A percentile compares a stretch with the other conserved stretches of the same genome.
phyloP scores from a whole-genome alignment of 35 echinoderm and acorn worm genomes.

The Lytechinus variegatus region DNA sequence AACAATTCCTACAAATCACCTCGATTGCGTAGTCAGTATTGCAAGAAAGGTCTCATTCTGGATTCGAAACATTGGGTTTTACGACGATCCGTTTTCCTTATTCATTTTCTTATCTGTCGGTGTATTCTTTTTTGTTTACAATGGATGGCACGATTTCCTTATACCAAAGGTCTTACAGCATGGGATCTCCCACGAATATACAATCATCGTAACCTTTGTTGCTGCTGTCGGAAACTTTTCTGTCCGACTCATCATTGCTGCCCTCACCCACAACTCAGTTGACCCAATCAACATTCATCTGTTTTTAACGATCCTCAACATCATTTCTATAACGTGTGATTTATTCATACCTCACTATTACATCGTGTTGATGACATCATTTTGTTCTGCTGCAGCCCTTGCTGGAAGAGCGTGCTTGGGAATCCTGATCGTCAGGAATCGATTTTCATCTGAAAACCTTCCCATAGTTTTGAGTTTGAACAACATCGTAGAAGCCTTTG shows the following conservation, averaged over 20 bases:
- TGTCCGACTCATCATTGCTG: not conserved
- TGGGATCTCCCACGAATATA: not conserved
- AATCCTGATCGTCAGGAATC: not conserved
- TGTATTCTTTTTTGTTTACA: not conserved
- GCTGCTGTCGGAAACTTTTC: not conserved
- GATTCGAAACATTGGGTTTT: not conserved
- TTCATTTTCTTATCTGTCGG: not conserved
- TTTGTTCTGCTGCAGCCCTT: not conserved
- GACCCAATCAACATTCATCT: not conserved
- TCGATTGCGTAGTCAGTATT: not conserved
- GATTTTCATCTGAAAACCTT: not conserved
- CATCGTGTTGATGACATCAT: not conserved
- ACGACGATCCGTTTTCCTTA: not conserved
- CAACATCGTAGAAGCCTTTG: not conserved
- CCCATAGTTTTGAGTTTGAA: not conserved
- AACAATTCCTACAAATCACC: not conserved
- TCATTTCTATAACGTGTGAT: not conserved
- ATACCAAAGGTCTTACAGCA: not conserved
- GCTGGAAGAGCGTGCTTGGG: not conserved
- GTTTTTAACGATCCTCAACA: not conserved
- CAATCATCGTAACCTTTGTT: not conserved
- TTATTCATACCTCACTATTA: not conserved
- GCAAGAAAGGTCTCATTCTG: not conserved
- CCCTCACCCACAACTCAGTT: not conserved
- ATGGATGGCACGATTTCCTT: not conserved